phyloP scores from a whole-genome alignment of 2,113 vertebrate genomes.

The Tupaia tana region DNA sequence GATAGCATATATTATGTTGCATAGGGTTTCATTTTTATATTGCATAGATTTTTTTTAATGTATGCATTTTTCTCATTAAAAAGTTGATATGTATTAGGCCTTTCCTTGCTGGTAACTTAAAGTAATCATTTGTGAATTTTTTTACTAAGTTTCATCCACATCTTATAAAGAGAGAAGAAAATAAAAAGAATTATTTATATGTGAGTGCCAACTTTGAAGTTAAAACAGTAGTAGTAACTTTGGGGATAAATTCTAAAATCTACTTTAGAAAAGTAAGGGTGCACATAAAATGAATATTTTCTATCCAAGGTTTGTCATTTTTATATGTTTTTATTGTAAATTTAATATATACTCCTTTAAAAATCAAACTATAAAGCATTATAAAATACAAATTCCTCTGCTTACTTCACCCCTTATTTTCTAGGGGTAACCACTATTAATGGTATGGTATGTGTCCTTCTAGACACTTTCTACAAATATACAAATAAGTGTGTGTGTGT shows the following conservation, averaged over 20 bases:
- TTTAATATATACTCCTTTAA: conserved; percentile 64
- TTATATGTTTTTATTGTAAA: conserved; percentile 66
- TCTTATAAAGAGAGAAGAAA: conserved; percentile 70
- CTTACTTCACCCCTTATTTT: conserved; percentile 40
- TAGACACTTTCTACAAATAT: conserved; percentile 49
- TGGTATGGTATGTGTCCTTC: conserved; percentile 47
- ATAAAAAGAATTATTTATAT: conserved; percentile 67
- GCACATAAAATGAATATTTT: conserved; percentile 55
- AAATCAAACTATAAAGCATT: conserved; percentile 48
- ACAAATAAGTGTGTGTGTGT: not conserved
- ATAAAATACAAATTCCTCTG: conserved; percentile 23
- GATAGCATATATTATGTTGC: conserved; percentile 55
- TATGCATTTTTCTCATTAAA: conserved; percentile 50
- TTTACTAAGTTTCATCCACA: conserved; percentile 60
- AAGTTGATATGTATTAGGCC: conserved; percentile 54
- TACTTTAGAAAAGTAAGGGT: conserved; percentile 58
- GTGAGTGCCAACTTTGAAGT: conserved; percentile 68
- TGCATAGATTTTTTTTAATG: conserved; percentile 62
- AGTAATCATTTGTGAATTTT: conserved; percentile 55
- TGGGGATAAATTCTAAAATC: conserved; percentile 59
- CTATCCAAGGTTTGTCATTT: conserved; percentile 50
- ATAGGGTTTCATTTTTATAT: conserved; percentile 74
- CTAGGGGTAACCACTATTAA: conserved; percentile 43
- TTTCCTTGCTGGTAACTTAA: conserved; percentile 69
- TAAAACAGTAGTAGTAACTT: conserved; percentile 68